Conservation (phyloP, 2,888 invertebrate species). For the Zygaena filipendulae region DNA sequence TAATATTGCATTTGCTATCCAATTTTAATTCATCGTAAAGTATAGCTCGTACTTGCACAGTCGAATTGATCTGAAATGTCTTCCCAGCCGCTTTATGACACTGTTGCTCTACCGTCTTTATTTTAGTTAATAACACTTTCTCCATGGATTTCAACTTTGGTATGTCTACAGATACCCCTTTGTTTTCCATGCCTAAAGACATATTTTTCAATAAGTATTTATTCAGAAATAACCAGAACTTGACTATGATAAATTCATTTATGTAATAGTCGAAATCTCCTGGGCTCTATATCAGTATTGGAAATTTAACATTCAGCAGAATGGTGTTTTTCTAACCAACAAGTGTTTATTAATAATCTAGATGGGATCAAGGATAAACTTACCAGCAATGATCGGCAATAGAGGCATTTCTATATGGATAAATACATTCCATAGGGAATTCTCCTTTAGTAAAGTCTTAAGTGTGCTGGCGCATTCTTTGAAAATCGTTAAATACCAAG, state of each 20-base stretch:
- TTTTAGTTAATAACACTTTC: slow-evolving; percentile 25
- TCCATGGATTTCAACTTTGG: slow-evolving; percentile 41
- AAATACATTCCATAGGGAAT: slow-evolving; percentile 46
- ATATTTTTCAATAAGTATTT: too few relatives aligned
- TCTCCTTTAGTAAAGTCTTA: slow-evolving; percentile 23
- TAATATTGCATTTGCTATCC: slow-evolving; percentile 38
- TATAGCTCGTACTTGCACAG: slow-evolving; percentile 44
- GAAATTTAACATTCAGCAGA: too few relatives aligned
- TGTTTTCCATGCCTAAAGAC: slow-evolving; percentile 57
- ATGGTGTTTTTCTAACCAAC: too few relatives aligned
- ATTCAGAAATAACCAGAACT: too few relatives aligned
- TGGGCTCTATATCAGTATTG: too few relatives aligned
- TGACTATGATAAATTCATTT: too few relatives aligned
- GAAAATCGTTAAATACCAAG: slow-evolving; percentile 35
- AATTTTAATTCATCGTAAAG: slow-evolving; percentile 55
- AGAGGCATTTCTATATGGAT: slow-evolving; percentile 51
- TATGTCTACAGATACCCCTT: slow-evolving; percentile 39
- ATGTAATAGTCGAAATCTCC: too few relatives aligned
- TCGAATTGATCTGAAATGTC: slow-evolving; percentile 46
- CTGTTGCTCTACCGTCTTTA: slow-evolving; percentile 34
- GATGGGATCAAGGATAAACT: too few relatives aligned
- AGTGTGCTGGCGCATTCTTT: slow-evolving; percentile 25
- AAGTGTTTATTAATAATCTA: too few relatives aligned
- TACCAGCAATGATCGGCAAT: slow-evolving; percentile 50
- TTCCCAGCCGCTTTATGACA: slow-evolving; percentile 46